A percentile compares a stretch with the other conserved stretches of the same genome.
phyloP scores from a whole-genome alignment of 2,888 invertebrate species.

The Agrotis ipsilon region DNA sequence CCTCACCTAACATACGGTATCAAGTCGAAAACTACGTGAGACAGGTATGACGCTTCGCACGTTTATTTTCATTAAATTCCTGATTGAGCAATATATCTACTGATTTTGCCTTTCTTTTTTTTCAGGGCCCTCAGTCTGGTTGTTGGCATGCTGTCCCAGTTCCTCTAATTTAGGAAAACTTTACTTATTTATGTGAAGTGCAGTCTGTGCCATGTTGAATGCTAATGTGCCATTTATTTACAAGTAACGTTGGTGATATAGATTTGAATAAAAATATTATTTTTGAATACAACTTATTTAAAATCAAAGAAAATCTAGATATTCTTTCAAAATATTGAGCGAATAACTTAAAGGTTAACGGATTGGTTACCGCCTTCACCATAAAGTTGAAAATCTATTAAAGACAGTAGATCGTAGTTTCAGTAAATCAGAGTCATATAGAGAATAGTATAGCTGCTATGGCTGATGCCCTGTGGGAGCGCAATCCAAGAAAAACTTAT shows the following conservation, averaged over 20 bases:
- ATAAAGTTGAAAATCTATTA: no score
- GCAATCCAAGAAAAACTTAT: no score
- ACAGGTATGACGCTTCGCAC: slow-evolving; percentile 70
- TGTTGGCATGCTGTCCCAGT: slow-evolving; percentile 76
- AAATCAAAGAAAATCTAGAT: neutral
- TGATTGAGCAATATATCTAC: no score
- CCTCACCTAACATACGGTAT: slow-evolving; percentile 81
- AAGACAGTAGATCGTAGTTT: no score
- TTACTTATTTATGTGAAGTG: slow-evolving; percentile 11
- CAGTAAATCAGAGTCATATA: no score
- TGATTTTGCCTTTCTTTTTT: slow-evolving; percentile 16
- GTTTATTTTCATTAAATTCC: neutral
- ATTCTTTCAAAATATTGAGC: no score
- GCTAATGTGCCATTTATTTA: slow-evolving; percentile 20
- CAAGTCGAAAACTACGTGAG: slow-evolving; percentile 78
- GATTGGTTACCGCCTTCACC: no score
- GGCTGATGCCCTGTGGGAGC: no score
- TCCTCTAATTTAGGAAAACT: slow-evolving; percentile 71
- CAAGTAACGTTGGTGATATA: slow-evolving; percentile 53
- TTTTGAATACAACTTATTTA: neutral
- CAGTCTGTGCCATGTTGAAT: slow-evolving; percentile 36
- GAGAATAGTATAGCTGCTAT: no score
- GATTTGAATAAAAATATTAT: slow-evolving; percentile 29
- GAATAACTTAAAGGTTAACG: no score
- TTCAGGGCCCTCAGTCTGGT: slow-evolving; percentile 79